Base-by-base conservation (phyloP, 2,888 invertebrate species). In the Dexiosoma caninum region DNA sequence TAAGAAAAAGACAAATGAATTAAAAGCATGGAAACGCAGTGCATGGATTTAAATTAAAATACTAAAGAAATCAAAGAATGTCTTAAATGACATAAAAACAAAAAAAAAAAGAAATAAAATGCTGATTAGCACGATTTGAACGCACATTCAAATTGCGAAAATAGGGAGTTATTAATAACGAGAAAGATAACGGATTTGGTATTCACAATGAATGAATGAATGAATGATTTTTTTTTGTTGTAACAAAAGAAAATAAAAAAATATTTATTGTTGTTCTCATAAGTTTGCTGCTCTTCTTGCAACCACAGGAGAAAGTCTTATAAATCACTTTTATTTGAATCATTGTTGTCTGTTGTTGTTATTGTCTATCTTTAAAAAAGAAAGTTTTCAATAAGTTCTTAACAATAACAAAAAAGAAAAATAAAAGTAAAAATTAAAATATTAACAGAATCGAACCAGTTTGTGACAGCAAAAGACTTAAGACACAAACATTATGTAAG, bases 391-490 rank as follows among this genome's bases (percentile, higher is more conserved):
- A 10, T 16, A 23, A 46, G 60, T 70, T 67, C 19, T 66, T 49
- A 19, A n/a, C n/a, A n/a, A n/a, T n/a, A n/a, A n/a, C n/a, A 60
- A 30, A 12, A 12, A 14, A 16, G 14, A 32, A 46, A 30, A 1
- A n/a, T 23, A 10, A 14, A 8, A 32, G 2, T 2, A 14, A 40
- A 42, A 19, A 12, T 16, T 30, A 2, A 42, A 10, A 30, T 37
- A 46, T 10, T 16, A 46, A 30, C 2, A 40, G 57, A 35, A 66
- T 23, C 0, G 60, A 49, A 32, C 16, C 40, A 14, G 16, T 40
- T 8, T 14, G 14, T 44, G 0, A 44, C 66, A 81, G 69, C 84
- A 78, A 83, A 86, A 86, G 85, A 87, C 85, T 86, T 83, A 81
- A 76, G 84, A 80, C 76, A 85, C 83, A 82, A 84, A 84, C 85